phyloP scores from a whole-genome alignment of 2,888 invertebrate genomes.

The Argyra leucocephala region DNA sequence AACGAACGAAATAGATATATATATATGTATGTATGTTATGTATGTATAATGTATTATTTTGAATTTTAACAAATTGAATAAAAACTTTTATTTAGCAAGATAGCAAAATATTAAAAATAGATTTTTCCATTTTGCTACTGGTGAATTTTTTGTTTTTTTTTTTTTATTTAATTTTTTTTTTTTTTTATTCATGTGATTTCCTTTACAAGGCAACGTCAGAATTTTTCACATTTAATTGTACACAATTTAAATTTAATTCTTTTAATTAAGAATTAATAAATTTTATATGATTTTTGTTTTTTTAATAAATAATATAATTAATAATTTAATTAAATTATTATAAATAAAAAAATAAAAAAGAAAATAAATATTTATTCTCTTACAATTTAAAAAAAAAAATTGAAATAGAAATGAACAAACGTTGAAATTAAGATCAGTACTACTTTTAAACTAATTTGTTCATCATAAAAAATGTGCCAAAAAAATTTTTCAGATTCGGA shows the following conservation, averaged over 20 bases:
- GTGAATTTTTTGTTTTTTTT: no score
- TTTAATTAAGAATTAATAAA: neutral
- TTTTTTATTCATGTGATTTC: no score
- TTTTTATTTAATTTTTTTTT: no score
- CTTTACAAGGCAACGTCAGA: no score
- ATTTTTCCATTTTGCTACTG: neutral
- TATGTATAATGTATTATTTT: no score
- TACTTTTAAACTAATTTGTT: neutral
- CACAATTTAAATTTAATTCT: neutral
- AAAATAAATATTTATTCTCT: neutral
- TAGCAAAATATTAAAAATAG: neutral
- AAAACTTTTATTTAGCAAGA: neutral
- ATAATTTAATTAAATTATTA: no score
- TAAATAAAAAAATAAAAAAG: no score
- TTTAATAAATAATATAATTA: no score
- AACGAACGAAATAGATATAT: no score
- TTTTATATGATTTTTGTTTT: neutral
- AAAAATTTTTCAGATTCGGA: neutral
- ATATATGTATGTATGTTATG: no score
- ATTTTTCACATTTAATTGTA: no score
- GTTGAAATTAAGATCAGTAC: neutral
- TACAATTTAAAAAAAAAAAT: neutral
- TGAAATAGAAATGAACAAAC: neutral
- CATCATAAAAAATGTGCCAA: neutral
- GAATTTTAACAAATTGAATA: neutral